Conservation (phyloP, 2,113 vertebrate species). For the Lipophrys pholis region DNA sequence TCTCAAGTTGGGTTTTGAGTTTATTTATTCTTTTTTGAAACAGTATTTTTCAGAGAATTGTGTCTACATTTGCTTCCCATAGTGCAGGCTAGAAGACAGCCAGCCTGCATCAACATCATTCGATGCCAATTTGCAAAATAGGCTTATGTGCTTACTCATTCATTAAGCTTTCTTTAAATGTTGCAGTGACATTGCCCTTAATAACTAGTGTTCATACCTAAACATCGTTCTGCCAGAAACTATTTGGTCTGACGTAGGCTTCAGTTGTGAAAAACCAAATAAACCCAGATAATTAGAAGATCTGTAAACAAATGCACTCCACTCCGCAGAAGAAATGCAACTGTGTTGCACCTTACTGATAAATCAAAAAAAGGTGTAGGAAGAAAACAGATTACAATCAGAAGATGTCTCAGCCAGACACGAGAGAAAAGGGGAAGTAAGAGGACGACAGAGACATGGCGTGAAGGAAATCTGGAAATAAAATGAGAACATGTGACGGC, state of each 20-base stretch:
- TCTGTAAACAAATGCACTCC: conserved; percentile 15
- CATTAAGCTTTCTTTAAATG: conserved; percentile 3
- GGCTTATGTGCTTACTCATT: conserved; percentile 1
- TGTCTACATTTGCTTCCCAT: no score
- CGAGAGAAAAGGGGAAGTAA: conserved; percentile 32
- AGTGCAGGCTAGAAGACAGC: not conserved
- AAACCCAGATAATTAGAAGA: conserved; percentile 21
- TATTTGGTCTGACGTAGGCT: conserved; percentile 57
- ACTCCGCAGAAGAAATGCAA: conserved; percentile 61
- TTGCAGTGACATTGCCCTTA: conserved; percentile 14
- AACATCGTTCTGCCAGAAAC: conserved; percentile 11
- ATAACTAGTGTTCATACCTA: conserved; percentile 20
- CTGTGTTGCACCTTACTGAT: conserved; percentile 58
- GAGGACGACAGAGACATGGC: conserved; percentile 40
- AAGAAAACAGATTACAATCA: conserved; percentile 64
- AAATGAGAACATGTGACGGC: conserved; percentile 63
- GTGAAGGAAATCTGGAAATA: conserved; percentile 72
- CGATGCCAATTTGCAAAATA: not conserved
- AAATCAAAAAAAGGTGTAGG: conserved; percentile 56
- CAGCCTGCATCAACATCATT: conserved; percentile 5
- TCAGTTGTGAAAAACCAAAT: conserved; percentile 12
- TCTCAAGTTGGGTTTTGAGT: not conserved
- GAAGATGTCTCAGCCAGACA: conserved; percentile 36
- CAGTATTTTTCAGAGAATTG: not conserved
- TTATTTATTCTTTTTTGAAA: not conserved